phyloP scores from a whole-genome alignment of 1,140 invertebrate genomes.

The Oscheius sp. region DNA sequence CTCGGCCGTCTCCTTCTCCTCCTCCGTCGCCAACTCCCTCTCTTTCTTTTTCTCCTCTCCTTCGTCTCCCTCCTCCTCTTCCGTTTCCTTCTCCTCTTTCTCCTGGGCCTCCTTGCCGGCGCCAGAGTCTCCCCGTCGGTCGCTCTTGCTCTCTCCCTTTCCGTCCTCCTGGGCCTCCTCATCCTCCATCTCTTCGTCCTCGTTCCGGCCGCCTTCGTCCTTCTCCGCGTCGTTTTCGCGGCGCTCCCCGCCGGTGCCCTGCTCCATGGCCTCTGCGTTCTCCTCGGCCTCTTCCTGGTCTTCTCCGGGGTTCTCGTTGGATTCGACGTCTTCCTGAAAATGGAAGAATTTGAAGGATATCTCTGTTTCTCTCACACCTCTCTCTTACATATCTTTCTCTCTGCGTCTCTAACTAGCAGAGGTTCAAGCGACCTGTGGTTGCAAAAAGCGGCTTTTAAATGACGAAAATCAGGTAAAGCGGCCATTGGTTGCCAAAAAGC shows the following conservation, averaged over 20 bases:
- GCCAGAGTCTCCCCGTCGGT: not conserved
- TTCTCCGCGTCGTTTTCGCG: slow-evolving; percentile 42
- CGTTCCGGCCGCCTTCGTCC: slow-evolving; percentile 47
- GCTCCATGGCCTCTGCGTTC: slow-evolving; percentile 30
- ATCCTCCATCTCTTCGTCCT: slow-evolving; percentile 38
- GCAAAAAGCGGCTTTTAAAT: no score
- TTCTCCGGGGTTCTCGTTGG: slow-evolving; percentile 11
- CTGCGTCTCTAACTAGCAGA: no score
- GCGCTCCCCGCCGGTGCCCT: slow-evolving; percentile 39
- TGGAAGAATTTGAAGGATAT: not conserved
- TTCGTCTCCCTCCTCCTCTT: slow-evolving; percentile 42
- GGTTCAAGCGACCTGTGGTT: no score
- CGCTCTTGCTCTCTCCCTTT: slow-evolving; percentile 27
- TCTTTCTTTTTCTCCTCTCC: slow-evolving; percentile 47
- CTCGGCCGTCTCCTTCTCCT: slow-evolving; percentile 43
- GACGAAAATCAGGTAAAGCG: no score
- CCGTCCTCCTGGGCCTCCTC: slow-evolving; percentile 22
- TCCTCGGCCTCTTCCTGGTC: slow-evolving; percentile 26
- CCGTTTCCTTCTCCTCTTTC: slow-evolving; percentile 44
- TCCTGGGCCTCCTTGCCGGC: slow-evolving; percentile 38
- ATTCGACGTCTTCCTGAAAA: not conserved
- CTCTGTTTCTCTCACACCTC: no score
- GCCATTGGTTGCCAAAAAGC: no score
- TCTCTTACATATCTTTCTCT: no score
- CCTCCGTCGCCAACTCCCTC: slow-evolving; percentile 17